These are phyloP conservation scores for Montipora capricornis DNA, from an alignment of 64 coral and sea anemone genomes.

Conservation along the genomic window DNA sequence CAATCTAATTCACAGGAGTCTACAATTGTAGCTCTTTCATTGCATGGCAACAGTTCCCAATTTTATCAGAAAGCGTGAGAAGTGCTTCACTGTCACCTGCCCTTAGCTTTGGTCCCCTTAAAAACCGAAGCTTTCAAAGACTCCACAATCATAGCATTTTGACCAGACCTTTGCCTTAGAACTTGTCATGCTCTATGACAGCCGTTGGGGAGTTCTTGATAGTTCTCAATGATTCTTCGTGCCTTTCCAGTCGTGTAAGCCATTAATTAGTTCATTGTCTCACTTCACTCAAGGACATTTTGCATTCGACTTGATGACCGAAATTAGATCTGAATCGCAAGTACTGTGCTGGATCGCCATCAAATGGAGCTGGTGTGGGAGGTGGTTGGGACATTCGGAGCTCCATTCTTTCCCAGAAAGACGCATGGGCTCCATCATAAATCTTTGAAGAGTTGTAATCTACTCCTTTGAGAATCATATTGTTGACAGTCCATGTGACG, in stretches of 20 bases:
- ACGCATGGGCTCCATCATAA: neutral
- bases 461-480: no score
- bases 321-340: constrained; percentile 58
- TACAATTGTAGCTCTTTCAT: constrained; percentile 62
- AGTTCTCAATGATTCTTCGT: constrained; percentile 36
- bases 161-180: no score
- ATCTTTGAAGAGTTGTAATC: neutral
- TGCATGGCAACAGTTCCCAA: neutral
- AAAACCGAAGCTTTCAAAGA: no score
- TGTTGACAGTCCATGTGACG: no score
- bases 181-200: neutral
- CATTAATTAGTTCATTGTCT: no score
- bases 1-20: no score
- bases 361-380: no score
- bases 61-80: neutral
- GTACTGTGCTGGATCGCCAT: neutral
- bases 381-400: constrained; percentile 68
- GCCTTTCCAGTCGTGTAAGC: no score
- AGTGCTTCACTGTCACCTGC: no score
- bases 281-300: neutral
- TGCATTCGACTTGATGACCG: constrained; percentile 59
- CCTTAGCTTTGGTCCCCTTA: no score
- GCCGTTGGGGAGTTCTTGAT: constrained; percentile 62
- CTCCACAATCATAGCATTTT: no score
- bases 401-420: constrained; percentile 62